Conservation (phyloP, 2,797 vertebrate genomes). For the Petrocephalus schoutedeni region DNA sequence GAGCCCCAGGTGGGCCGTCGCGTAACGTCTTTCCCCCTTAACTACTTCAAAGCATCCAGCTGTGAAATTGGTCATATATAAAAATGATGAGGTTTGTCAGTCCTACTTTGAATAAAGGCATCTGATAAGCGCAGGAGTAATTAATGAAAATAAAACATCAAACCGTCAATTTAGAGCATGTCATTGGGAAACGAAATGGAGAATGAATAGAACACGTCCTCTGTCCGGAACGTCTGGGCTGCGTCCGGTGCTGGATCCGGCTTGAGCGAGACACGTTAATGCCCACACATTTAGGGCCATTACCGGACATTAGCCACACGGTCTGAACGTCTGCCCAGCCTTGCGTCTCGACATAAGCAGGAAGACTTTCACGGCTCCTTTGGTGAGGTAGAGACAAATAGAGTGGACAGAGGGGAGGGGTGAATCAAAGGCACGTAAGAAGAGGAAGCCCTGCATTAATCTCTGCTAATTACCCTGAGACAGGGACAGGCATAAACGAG, state of each 20-base stretch:
- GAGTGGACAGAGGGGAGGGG: not conserved
- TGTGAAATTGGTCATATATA: constrained; percentile 11
- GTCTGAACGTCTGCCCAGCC: not conserved
- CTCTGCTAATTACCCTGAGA: constrained; percentile 8
- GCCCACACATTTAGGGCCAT: constrained; percentile 3
- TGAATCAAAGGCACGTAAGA: constrained; percentile 6
- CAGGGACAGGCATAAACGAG: not conserved
- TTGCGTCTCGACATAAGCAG: not conserved
- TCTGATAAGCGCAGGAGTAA: constrained; percentile 1
- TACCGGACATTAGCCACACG: not conserved
- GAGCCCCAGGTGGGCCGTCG: not conserved
- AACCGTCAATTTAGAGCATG: not conserved
- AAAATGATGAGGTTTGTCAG: constrained; percentile 15
- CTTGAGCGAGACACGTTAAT: constrained; percentile 9
- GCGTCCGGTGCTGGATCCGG: not conserved
- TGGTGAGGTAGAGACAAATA: not conserved
- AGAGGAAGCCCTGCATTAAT: not conserved
- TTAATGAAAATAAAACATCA: constrained; percentile 13
- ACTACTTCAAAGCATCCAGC: not conserved
- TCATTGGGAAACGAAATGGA: not conserved
- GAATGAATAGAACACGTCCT: not conserved
- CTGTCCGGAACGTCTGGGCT: not conserved
- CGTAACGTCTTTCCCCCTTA: not conserved
- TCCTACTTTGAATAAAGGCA: not conserved
- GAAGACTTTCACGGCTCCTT: not conserved